Evolutionary conservation across 2,888 invertebrate genomes (phyloP), one percentile per base, ranked within the genome.

Genomic region (Nomada lathburiana): DNA sequence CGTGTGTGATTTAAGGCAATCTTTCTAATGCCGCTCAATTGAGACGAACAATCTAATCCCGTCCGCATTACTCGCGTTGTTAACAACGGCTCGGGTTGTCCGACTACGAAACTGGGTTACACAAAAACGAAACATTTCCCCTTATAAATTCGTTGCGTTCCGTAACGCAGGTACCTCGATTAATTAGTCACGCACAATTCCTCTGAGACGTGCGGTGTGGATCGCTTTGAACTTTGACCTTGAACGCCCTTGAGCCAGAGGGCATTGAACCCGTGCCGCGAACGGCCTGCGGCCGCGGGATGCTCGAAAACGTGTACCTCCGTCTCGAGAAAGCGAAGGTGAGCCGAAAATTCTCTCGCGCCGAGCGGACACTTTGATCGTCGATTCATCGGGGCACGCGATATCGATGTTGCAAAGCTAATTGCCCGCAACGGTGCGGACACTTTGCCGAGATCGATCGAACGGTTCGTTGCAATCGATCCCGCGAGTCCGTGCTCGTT

Each of bases 191-290:
- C 7, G n/a, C 18, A 7, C 18, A 10, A 59, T 36, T 2, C 7
- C 3, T 18, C 10, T 13, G 1, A 13, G 2, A 10, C 16, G 10
- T 55, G 16, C 13, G 26, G 57, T 47, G 57, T 64, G 11, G 26
- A 9, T 5, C 23, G 18, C 36, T 20, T 16, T 23, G 73, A 44
- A 65, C 65, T 53, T 65, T 74, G 62, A 72, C 80, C 80, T 72
- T 79, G 72, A 11, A 20, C 57, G 62, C 57, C 63, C 80, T 80
- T 72, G 80, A 72, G 42, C 55, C 20, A n/a, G 42, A 23, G 80
- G 62, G 52, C 63, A 16, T 52, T 44, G 80, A 80, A 62, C 80
- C 7, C 13, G 64, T 10, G 53, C 18, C 42, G 60, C 20, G 47
- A 63, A 44, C 44, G 79, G 50, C 23, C 50, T 53, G 26, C 10